Evolutionary conservation across 1,140 invertebrate genomes (phyloP).

Genomic region (Drosophila ercepeae): DNA sequence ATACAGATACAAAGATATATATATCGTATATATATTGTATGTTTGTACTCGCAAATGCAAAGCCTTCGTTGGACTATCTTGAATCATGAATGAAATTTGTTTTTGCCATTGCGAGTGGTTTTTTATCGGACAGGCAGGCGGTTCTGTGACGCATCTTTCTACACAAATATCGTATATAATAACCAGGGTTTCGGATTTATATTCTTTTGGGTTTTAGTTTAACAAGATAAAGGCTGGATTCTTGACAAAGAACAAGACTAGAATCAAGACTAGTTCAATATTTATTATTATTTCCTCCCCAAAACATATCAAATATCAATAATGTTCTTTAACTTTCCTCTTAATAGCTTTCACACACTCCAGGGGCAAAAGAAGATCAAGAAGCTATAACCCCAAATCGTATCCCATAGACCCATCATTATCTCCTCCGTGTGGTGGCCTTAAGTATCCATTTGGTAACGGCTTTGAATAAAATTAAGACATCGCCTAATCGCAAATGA

Average conservation of each 20-base stretch:
- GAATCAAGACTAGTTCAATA: no score
- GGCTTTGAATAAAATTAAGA: conserved; percentile 72
- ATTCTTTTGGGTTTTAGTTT: background rate
- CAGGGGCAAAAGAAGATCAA: conserved; percentile 24
- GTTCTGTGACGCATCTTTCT: conserved; percentile 35
- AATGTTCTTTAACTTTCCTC: background rate
- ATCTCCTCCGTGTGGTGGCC: conserved; percentile 41
- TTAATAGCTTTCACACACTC: conserved; percentile 77
- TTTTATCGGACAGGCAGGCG: conserved; percentile 15
- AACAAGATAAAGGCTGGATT: conserved; percentile 30
- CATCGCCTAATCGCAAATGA: conserved; percentile 24
- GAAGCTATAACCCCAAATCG: conserved; percentile 33
- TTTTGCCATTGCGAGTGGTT: conserved; percentile 10
- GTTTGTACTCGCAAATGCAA: conserved; percentile 29
- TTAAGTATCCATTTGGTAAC: conserved; percentile 64
- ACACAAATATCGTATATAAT: conserved; percentile 40
- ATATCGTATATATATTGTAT: no score
- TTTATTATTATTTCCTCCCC: background rate
- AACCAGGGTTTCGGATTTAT: background rate
- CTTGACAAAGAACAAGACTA: conserved; percentile 50
- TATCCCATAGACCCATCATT: conserved; percentile 42
- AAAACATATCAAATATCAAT: background rate
- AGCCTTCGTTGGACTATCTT: conserved; percentile 36
- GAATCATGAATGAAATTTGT: conserved; percentile 50
- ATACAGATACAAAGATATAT: conserved; percentile 14